Evolutionary conservation across 2,113 vertebrate species (phyloP).

Genomic region (Colistium nudipinnis): DNA sequence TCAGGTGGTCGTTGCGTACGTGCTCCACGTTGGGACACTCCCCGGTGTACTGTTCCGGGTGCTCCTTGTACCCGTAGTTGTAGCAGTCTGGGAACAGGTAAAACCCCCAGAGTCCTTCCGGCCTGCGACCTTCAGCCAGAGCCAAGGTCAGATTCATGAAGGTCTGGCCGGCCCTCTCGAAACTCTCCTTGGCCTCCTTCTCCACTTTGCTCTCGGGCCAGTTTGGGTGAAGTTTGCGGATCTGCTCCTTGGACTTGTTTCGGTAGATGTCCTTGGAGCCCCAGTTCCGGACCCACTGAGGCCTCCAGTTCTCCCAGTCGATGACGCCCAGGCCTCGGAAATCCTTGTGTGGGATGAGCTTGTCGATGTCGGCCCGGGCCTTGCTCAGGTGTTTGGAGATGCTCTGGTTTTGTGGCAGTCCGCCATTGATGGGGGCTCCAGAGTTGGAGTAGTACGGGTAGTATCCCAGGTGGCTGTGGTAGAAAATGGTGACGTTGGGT

Average conservation of each 20-base stretch:
- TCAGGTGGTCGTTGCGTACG: constrained; percentile 85
- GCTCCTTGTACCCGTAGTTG: constrained; percentile 90
- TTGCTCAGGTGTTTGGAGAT: constrained; percentile 88
- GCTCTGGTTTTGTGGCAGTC: constrained; percentile 89
- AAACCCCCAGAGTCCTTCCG: constrained; percentile 89
- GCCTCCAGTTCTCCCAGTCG: constrained; percentile 94
- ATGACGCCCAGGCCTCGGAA: constrained; percentile 89
- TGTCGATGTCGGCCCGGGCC: constrained; percentile 84
- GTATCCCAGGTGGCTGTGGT: constrained; percentile 88
- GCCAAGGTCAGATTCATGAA: constrained; percentile 90
- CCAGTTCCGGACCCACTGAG: constrained; percentile 93
- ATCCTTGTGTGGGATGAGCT: constrained; percentile 84
- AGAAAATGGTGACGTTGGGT: constrained; percentile 89
- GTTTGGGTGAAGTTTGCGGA: constrained; percentile 83
- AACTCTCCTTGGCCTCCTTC: constrained; percentile 85
- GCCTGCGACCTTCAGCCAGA: constrained; percentile 84
- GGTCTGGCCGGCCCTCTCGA: constrained; percentile 85
- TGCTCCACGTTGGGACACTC: constrained; percentile 88
- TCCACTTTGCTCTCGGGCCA: constrained; percentile 87
- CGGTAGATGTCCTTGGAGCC: constrained; percentile 88
- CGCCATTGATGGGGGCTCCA: constrained; percentile 83
- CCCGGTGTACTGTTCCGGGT: constrained; percentile 85
- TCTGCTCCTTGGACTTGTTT: constrained; percentile 87
- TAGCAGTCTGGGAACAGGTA: constrained; percentile 94
- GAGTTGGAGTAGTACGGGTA: constrained; percentile 88